Evolutionary conservation across 64 coral and sea anemone genomes (phyloP), one percentile per base, ranked within the genome.

Genomic region (Cladopsammia gracilis): DNA sequence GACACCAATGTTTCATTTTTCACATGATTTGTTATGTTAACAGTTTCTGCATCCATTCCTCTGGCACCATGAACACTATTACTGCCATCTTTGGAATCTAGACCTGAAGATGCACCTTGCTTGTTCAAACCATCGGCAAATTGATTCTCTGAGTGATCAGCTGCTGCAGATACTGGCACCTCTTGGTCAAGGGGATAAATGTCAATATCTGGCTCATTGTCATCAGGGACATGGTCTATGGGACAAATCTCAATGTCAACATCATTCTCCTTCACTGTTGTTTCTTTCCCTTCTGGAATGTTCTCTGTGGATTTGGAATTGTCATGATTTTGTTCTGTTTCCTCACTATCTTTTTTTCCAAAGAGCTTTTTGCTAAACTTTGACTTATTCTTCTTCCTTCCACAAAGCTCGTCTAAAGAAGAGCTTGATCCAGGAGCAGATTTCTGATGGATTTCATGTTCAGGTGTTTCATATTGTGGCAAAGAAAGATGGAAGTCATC

Each of bases 171-270:
- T 34, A 70, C 48, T 25, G 77, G 62, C 24, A 26, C 70, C 10
- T 52, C 75, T n/a, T 82, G 54, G 34, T 89, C 87, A 24, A 94
- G 86, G 0, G 92, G 92, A 75, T 94, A 89, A 83, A 94, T 94
- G 25, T 94, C 92, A 43, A 94, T 94, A 69, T 94, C 92, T 62
- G 42, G 61, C 49, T 94, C 86, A 14, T 94, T 57, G 12, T 16
- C 13, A 18, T 51, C 65, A 42, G 79, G 72, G n/a, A 83, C 87
- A 46, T 94, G 77, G 44, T 89, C 86, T 23, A 94, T 77, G 12
- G 92, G 92, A 75, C 88, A 89, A 16, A 94, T 94, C 23, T 89
- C 66, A 64, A 94, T 94, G 62, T 84, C 92, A 23, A 89, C 68
- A 19, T 94, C 85, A 6, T 19, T 59, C 24, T 94, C 78, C 22